Conservation (phyloP, 2,888 invertebrate genomes). For the Abrostola tripartita region DNA sequence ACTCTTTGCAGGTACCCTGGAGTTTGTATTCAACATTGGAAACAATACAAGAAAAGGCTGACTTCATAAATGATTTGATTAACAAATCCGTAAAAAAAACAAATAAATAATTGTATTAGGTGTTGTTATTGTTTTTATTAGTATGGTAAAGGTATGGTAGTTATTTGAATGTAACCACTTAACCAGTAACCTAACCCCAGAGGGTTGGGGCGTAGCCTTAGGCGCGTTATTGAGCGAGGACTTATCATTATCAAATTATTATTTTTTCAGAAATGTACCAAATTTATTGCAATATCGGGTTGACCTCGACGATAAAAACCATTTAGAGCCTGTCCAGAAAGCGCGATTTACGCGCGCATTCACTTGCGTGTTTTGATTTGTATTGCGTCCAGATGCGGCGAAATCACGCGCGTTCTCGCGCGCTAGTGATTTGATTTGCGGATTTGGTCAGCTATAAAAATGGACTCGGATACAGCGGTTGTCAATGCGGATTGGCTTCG, state of each 20-base stretch:
- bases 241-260: too few relatives aligned
- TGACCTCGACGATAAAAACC: too few relatives aligned
- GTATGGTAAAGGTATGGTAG: too few relatives aligned
- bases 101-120: conserved; percentile 43
- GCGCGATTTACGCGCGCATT: neutral
- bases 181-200: too few relatives aligned
- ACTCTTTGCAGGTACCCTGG: conserved; percentile 85
- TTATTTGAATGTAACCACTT: too few relatives aligned
- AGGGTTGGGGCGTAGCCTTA: too few relatives aligned
- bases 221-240: too few relatives aligned
- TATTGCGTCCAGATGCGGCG: neutral
- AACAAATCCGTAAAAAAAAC: conserved; percentile 56
- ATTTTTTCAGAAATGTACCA: too few relatives aligned
- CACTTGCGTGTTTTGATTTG: too few relatives aligned
- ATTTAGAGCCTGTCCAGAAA: neutral
- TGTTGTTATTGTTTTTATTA: too few relatives aligned
- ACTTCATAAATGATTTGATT: conserved; percentile 73
- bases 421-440: neutral
- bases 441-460: neutral
- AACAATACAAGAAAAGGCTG: conserved; percentile 67
- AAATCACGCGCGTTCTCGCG: neutral
- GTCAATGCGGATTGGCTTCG: too few relatives aligned
- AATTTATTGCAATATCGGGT: too few relatives aligned
- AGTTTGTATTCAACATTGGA: conserved; percentile 76
- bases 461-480: neutral